phyloP scores from a whole-genome alignment of 1,140 invertebrate genomes.

The Diachasmimorpha longicaudata region DNA sequence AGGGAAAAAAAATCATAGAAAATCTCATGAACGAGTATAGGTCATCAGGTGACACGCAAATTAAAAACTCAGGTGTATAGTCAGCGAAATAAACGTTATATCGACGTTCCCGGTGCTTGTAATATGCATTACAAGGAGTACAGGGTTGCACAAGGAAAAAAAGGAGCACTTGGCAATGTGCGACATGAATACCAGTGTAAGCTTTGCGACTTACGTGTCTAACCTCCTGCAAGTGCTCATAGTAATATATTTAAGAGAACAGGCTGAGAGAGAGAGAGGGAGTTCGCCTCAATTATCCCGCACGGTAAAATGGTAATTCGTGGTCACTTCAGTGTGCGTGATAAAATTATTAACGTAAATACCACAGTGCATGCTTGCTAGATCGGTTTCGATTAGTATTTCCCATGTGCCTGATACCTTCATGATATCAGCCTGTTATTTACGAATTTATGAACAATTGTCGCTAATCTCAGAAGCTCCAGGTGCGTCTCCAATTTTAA shows the following conservation, averaged over 20 bases:
- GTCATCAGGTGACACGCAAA: too few species aligned
- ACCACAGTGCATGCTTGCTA: conserved; percentile 47
- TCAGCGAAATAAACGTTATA: too few species aligned
- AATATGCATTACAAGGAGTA: too few species aligned
- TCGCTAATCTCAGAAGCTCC: not conserved
- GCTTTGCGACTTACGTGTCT: conserved; percentile 25
- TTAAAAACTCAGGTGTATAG: too few species aligned
- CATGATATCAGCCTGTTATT: not conserved
- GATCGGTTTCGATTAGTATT: conserved; percentile 52
- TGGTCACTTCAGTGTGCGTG: conserved; percentile 37
- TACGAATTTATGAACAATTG: too few species aligned
- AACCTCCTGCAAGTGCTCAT: conserved; percentile 23
- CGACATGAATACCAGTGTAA: conserved; percentile 26
- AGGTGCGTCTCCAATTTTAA: not conserved
- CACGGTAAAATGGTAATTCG: conserved; percentile 12
- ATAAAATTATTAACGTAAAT: conserved; percentile 60
- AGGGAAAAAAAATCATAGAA: too few species aligned
- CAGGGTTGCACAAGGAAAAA: too few species aligned
- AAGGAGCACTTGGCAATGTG: conserved; percentile 1
- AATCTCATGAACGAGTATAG: too few species aligned
- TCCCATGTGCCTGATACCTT: conserved; percentile 42
- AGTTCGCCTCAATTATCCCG: conserved; percentile 40
- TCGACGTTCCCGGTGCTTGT: too few species aligned
- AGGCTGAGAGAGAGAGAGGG: not conserved
- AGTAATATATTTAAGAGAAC: conserved; percentile 19